Base-by-base conservation (phyloP, 2,113 vertebrate genomes). In the Nyctibius bracteatus region DNA sequence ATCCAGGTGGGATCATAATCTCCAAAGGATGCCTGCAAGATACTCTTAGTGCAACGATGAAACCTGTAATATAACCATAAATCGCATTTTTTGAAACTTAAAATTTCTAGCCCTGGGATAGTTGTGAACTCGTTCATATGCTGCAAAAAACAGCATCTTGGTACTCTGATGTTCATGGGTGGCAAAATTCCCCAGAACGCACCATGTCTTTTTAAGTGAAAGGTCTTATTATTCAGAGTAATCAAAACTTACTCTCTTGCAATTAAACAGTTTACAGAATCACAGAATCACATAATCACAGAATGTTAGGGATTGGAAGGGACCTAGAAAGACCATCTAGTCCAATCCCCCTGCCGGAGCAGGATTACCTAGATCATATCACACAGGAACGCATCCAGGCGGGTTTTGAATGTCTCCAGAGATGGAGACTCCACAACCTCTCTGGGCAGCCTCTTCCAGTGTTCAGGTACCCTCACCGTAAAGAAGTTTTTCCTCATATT, bases 51-150 rank as follows among this genome's bases (percentile, higher is more conserved):
- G 44, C 30, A 80, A 93, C 82, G 58, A 25, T 44, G 39, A 65
- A 91, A 87, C 75, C 28, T 80, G 9, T 82, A 80, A 82, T 72
- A 67, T 57, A 49, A 65, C 73, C 70, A 54, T 89, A 82, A 91
- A 82, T 65, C 79, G n/a, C n/a, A 46, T 81, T 65, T 87, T 62
- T 87, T 30, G 15, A 85, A 94, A 82, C 28, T 19, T 57, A 82
- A 80, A 82, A 92, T 94, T 52, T 35, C 27, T 70, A 89, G 59
- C 86, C 86, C 73, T 82, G 21, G 9, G 37, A 44, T 67, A 93
- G 51, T 65, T 94, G 93, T 88, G 92, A 97, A 86, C 54, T 88
- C 86, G 86, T 92, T 96, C 54, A 44, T 83, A 92, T 54, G 46
- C 59, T 95, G 43, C 46, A 75, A 66, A 44, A 73, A 78, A 89